Percentiles rank a stretch among this genome's conserved stretches.
phyloP scores from a whole-genome alignment of 2,797 vertebrate genomes.

The Ctenochaetus hawaiiensis region DNA sequence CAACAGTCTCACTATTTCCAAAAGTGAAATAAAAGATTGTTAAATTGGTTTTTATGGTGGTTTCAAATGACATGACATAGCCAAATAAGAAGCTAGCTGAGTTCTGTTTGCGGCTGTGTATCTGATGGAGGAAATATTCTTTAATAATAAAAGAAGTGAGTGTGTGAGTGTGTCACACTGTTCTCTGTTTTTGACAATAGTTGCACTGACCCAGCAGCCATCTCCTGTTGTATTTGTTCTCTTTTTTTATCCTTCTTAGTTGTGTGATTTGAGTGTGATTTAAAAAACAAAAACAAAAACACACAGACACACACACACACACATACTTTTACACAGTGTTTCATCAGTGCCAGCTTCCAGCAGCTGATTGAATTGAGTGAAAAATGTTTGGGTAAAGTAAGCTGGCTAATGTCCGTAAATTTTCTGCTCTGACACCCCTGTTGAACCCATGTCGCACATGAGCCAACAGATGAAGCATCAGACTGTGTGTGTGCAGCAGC shows the following conservation, averaged over 20 bases:
- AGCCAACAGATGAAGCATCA: conserved; percentile 9
- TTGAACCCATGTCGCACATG: conserved; percentile 8
- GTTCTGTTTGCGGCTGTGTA: conserved; percentile 17
- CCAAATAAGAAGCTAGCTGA: conserved; percentile 17
- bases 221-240: conserved; percentile 31
- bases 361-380: conserved; percentile 41
- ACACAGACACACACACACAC: conserved; percentile 10
- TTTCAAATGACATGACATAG: conserved; percentile 46
- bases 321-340: conserved; percentile 11
- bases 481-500: background rate
- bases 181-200: conserved; percentile 58
- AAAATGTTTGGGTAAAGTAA: conserved; percentile 49
- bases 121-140: conserved; percentile 36
- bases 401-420: conserved; percentile 19
- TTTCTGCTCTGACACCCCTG: conserved; percentile 14
- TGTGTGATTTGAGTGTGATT: conserved; percentile 15
- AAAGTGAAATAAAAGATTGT: conserved; percentile 46
- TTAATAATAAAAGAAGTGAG: conserved; percentile 33
- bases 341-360: background rate
- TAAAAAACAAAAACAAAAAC: background rate
- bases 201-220: conserved; percentile 53
- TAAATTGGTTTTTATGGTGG: conserved; percentile 46
- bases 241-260: conserved; percentile 25
- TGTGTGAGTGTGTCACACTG: conserved; percentile 44
- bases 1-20: conserved; percentile 30